phyloP scores from a whole-genome alignment of 2,797 vertebrate species.

The Nannoperca australis region DNA sequence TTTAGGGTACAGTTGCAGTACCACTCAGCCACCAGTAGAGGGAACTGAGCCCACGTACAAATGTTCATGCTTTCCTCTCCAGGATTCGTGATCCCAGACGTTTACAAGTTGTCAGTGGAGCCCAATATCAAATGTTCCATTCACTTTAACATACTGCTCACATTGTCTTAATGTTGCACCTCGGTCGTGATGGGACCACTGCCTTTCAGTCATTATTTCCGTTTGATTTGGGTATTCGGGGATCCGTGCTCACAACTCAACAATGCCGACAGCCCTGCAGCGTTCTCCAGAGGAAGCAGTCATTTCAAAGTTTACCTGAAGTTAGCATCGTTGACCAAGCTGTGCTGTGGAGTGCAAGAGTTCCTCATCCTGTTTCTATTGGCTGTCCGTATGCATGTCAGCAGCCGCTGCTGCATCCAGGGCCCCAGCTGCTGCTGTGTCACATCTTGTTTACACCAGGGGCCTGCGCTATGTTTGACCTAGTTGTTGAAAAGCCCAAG shows the following conservation, averaged over 20 bases:
- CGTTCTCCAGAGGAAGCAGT: not conserved
- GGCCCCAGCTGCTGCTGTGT: constrained; percentile 73
- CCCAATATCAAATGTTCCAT: not conserved
- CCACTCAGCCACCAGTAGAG: constrained; percentile 37
- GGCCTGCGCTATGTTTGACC: constrained; percentile 67
- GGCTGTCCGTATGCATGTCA: constrained; percentile 34
- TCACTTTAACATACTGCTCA: not conserved
- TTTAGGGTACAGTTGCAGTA: not conserved
- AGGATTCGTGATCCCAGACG: not conserved
- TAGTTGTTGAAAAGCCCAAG: constrained; percentile 70
- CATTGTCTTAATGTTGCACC: not conserved
- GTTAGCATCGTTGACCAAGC: not conserved
- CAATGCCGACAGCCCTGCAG: not conserved
- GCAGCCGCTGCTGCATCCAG: constrained; percentile 28
- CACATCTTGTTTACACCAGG: constrained; percentile 80
- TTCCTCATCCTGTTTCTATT: not conserved
- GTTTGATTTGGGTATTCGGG: not conserved
- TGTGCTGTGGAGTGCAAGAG: not conserved
- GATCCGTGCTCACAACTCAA: not conserved
- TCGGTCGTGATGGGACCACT: not conserved
- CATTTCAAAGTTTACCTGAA: constrained; percentile 8
- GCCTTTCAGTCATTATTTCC: not conserved
- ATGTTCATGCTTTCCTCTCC: rapidly evolving
- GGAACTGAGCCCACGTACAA: constrained; percentile 18
- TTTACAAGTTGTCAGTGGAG: not conserved